Evolutionary conservation across 2,888 invertebrate species (phyloP).

Genomic region (Tethea ocularis): DNA sequence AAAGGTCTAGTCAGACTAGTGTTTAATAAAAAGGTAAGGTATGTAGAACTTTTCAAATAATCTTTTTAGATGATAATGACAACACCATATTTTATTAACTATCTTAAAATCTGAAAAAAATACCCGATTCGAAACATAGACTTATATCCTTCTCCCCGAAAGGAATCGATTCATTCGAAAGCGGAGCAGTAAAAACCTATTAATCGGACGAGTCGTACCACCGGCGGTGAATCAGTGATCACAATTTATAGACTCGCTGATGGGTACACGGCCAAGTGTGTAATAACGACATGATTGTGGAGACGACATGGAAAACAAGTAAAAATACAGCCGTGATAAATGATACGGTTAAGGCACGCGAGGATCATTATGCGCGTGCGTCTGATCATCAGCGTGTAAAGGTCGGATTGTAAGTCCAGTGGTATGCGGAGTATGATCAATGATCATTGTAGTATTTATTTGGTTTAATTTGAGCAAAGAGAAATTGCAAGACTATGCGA

Average conservation of each 20-base stretch:
- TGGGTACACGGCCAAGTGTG: constrained; percentile 69
- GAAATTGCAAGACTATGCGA: background rate
- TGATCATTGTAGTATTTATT: background rate
- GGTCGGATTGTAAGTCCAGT: constrained; percentile 7
- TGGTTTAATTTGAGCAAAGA: background rate
- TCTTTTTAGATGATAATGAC: too few species aligned
- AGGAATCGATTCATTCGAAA: constrained; percentile 41
- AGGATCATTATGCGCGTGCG: constrained; percentile 59
- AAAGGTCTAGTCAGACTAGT: too few species aligned
- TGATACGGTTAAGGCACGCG: constrained; percentile 67
- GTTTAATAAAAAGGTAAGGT: too few species aligned
- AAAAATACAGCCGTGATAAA: constrained; percentile 78
- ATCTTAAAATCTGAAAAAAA: constrained; percentile 29
- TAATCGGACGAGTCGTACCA: constrained; percentile 68
- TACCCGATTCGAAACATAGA: constrained; percentile 27
- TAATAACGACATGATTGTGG: constrained; percentile 63
- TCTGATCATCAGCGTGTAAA: constrained; percentile 22
- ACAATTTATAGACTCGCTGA: constrained; percentile 77
- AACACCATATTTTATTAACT: too few species aligned
- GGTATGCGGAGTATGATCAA: background rate
- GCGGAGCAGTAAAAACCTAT: constrained; percentile 70
- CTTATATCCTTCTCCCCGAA: constrained; percentile 20
- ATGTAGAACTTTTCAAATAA: too few species aligned
- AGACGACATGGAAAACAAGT: constrained; percentile 79
- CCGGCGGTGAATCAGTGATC: constrained; percentile 62